Evolutionary conservation across 2,113 vertebrate genomes (phyloP), one percentile per base, ranked within the genome.

Genomic region (Toxotes chatareus): DNA sequence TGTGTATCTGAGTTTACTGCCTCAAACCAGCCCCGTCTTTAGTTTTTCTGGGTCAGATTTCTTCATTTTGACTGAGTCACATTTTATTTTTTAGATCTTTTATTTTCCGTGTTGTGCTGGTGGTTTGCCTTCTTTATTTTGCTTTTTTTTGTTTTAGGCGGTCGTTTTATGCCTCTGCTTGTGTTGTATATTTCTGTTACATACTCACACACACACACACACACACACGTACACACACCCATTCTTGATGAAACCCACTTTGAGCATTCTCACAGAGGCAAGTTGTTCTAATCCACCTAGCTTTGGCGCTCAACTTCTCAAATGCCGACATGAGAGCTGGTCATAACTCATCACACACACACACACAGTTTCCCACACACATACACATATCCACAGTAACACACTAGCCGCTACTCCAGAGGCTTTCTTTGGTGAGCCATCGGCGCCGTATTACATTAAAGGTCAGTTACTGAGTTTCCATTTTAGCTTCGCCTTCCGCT

Each of bases 201-300:
- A 34, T 38, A 57, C 34, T 67, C 59, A 62, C 68, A 79, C 72
- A 13, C 40, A 76, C 68, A 49, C 69, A 76, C 59, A 62, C 65
- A 68, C 57, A 71, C 56, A 69, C 21, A 68, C 57, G 51, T 21
- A 49, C 76, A 73, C 44, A 23, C 60, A 40, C 56, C 5, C 47
- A 12, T 17, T 21, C 49, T 69, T 76, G 79, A 84, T 82, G 59
- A 59, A 77, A 70, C 42, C 68, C 73, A 17, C 68, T 88, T 90
- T 90, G 94, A 94, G 92, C 86, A 62, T 93, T 91, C 91, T 92
- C 89, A 88, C 91, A 92, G 89, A 83, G 83, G 83, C 86, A 79
- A 88, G 85, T 86, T 0, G 5, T 66, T 64, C 66, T 93, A 89
- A 91, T 93, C 90, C 92, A 89, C 89, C 91, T 91, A 84, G 91